Evolutionary conservation across 2,797 vertebrate species (phyloP), one percentile per base, ranked within the genome.

Genomic region (Clarias fuscus): DNA sequence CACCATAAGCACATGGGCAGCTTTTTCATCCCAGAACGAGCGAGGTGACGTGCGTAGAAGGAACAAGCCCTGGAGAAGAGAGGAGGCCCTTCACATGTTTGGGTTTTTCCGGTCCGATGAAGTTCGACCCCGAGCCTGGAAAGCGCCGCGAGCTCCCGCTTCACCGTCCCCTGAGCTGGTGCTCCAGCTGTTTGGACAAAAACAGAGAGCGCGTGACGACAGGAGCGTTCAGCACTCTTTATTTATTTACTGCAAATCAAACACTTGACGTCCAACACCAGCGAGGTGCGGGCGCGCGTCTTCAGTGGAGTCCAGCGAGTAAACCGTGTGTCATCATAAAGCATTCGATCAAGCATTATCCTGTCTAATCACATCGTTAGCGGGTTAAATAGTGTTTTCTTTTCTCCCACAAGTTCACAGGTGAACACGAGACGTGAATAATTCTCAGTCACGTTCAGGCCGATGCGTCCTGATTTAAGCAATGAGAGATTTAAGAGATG

Each of bases 141-240:
- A 86, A 87, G 68, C 27, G 73, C 24, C 82, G 59, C 22, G n/a
- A 75, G 88, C 84, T 13, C 48, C 48, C 84, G 71, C 77, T 11
- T 76, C 48, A 59, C 37, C 53, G 80, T 88, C 40, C 70, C 30
- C 33, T 14, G 18, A 76, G 65, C 71, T 89, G 86, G 82, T 86
- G 83, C 24, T 27, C 87, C 89, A 89, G 87, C 86, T 88, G 90
- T 87, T 80, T 86, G 86, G 81, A 58, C 78, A 14, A 65, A 71
- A 86, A 88, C 84, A 80, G 75, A 80, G 53, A 18, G 79, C 43
- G 65, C 72, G 62, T 58, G 72, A 73, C 22, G 22, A 33, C 30
- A 83, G 18, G 6, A 48, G 24, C 40, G 22, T 40, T 48, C 37
- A 27, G 48, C 40, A 24, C 24, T 68, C 58, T 76, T 68, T 86